Evolutionary conservation across 1,140 invertebrate species (phyloP), one percentile per base, ranked within the genome.

Genomic region (Berghia stephanieae): DNA sequence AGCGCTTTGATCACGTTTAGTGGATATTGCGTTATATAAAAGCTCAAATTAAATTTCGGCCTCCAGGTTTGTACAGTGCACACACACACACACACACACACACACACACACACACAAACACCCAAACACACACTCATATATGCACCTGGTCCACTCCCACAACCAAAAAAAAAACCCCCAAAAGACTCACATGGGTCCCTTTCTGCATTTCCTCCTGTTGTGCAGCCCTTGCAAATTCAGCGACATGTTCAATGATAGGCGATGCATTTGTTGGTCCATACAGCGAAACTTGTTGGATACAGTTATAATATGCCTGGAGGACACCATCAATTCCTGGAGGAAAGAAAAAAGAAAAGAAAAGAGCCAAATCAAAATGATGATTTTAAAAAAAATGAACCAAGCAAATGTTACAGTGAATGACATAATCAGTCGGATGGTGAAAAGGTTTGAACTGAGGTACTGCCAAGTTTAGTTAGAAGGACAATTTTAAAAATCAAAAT

Each of bases 231-330:
- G 86, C 87, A 83, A 88, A 87, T n/a, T 81, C 78, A 3, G 85
- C 85, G 6, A 90, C 88, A 82, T 90, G 90, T 67, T 88, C 80
- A 68, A 91, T 91, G 16, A 91, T 86, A 36, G 90, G 90, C 16
- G 90, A 78, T 18, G 90, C 89, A 82, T 91, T 90, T 6, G 90
- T 91, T 24, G 90, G 90, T 10, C 90, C 91, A 81, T 86, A 90
- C n/a, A 91, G 81, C 34, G 83, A 68, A 8, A 91, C 86, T 49
- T 85, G 85, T 63, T 82, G 81, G 8, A 91, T 81, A 67, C 89
- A 86, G 43, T 86, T 81, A 67, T 85, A 80, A 78, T 91, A 91
- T 6, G 90, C 90, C 34, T 89, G 82, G 43, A 91, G 75, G 40
- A 91, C 77, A 38, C 91, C 91, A 34, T 85, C 79, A 38, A 91